Evolutionary conservation across 1,140 invertebrate species (phyloP), one percentile per base, ranked within the genome.

Genomic region (Lysiphlebus fabarum): DNA sequence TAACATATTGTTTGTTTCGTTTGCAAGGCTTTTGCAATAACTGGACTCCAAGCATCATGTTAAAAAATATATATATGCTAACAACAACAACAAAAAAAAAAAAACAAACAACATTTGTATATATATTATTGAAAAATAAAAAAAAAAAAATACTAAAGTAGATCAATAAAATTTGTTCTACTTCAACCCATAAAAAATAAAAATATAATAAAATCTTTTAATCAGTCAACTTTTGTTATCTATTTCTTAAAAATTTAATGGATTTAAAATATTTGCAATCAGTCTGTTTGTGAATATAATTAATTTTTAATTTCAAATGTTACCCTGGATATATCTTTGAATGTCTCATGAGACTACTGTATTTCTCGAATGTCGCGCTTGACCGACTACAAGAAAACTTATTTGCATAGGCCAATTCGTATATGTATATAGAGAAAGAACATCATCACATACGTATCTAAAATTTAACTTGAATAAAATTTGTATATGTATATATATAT

Each of bases 1-100:
- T 79, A 76, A 79, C 76, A 79, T 79, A 79, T 79, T 79, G 76
- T 79, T 79, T 79, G 77, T 79, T 78, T 78, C 76, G 75, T 77
- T 78, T 75, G 72, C 63, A 57, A 59, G 64, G 61, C 62, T 65
- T n/a, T 69, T 63, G 69, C 59, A 59, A 64, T 64, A 64, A 64
- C 63, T 53, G 59, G 50, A 14, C 42, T n/a, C 38, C 56, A 59
- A 51, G 58, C 17, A 26, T 26, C 17, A 26, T 26, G 17, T 26
- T 26, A 4, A 26, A n/a, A 26, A 26, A 26, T 26, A 26, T 26
- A 26, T 26, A 26, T 26, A 26, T 26, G 54, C 54, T 47, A 48
- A 47, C 43, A 33, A 56, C 43, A 56, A 17, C 11, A n/a, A n/a
- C n/a, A n/a, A n/a, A n/a, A n/a, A n/a, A n/a, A n/a, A n/a, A n/a